These are phyloP conservation scores for Potamarius usumacintae DNA, from an alignment of 2,113 vertebrate species.

Conservation along the genomic window DNA sequence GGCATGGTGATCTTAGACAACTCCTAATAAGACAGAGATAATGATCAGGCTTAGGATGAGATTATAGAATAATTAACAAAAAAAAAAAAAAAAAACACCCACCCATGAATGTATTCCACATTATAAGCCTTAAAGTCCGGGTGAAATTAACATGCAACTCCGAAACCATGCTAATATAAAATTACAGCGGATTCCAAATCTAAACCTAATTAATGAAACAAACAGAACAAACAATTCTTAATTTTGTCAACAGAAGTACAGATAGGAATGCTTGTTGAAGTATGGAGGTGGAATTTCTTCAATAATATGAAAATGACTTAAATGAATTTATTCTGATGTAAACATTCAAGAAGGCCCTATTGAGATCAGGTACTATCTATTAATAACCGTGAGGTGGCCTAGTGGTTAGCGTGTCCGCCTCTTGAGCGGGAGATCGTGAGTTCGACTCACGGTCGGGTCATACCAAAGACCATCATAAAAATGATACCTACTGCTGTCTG, in stretches of 20 bases:
- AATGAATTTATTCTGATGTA: background rate
- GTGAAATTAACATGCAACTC: background rate
- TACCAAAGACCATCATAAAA: too few relatives aligned
- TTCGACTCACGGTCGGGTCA: too few relatives aligned
- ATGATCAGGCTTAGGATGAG: background rate
- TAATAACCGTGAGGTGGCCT: too few relatives aligned
- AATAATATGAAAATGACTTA: background rate
- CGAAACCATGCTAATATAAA: background rate
- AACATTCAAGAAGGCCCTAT: background rate
- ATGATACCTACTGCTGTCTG: too few relatives aligned
- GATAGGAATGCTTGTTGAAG: background rate
- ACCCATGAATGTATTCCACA: background rate
- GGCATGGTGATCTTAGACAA: constrained; percentile 98
- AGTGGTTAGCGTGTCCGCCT: too few relatives aligned
- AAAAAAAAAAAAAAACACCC: background rate
- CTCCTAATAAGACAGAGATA: constrained; percentile 73
- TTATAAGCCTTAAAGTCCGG: too few relatives aligned
- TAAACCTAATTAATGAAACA: background rate
- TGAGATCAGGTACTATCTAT: background rate
- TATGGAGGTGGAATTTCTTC: background rate
- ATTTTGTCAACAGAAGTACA: background rate
- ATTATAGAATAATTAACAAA: background rate
- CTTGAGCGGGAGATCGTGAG: too few relatives aligned
- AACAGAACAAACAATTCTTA: too few relatives aligned
- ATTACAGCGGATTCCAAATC: background rate